A percentile compares a stretch with the other conserved stretches of the same genome.
Evolutionary conservation across 2,113 vertebrate genomes (phyloP).

Genomic region (Tyrannus savana): DNA sequence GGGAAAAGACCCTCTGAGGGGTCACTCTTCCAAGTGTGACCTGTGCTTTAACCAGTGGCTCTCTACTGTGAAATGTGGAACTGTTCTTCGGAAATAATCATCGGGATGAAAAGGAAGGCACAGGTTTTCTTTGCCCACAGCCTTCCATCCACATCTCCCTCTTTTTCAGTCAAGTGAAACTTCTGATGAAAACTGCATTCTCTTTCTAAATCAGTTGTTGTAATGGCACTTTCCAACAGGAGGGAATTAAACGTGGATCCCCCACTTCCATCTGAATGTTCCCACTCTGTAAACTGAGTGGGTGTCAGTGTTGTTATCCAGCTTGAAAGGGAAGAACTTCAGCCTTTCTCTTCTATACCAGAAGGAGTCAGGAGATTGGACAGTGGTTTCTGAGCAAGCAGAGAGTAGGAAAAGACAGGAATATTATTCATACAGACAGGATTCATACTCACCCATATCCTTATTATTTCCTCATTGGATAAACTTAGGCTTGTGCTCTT

Average conservation of each 20-base stretch:
- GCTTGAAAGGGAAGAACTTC: not conserved
- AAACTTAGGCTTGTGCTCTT: not conserved
- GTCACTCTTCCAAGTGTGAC: not conserved
- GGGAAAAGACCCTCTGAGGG: not conserved
- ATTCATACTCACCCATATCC: not conserved
- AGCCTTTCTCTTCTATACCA: not conserved
- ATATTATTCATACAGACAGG: not conserved
- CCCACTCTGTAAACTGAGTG: not conserved
- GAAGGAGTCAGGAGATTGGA: not conserved
- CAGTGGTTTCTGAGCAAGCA: not conserved
- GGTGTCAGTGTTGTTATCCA: fast-evolving
- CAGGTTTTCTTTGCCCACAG: not conserved
- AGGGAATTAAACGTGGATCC: not conserved
- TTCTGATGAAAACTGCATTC: not conserved
- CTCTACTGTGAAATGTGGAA: not conserved
- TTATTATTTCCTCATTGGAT: not conserved
- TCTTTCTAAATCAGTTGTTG: not conserved
- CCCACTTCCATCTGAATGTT: not conserved
- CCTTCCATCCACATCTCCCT: not conserved
- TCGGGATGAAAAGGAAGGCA: not conserved
- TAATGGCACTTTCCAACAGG: not conserved
- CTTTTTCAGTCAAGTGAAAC: not conserved
- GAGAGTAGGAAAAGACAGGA: not conserved
- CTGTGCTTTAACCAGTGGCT: not conserved
- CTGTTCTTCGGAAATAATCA: not conserved